These are phyloP conservation scores for Zaprionus camerounensis DNA, from an alignment of 1,140 invertebrate species.

Conservation along the genomic window DNA sequence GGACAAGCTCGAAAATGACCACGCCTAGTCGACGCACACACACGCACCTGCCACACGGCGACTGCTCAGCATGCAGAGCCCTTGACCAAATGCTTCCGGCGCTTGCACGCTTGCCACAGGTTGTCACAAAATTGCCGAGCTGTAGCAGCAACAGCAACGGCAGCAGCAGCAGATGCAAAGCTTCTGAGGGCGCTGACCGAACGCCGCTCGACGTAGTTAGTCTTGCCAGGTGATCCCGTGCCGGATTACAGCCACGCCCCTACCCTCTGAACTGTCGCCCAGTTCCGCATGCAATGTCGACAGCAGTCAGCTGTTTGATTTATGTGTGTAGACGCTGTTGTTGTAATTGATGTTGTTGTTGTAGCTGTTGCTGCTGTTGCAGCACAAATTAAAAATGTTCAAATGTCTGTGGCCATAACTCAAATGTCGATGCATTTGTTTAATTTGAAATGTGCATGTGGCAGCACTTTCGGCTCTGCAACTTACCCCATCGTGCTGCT, in stretches of 20 bases:
- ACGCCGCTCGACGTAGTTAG: no score
- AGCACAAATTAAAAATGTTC: conserved; percentile 76
- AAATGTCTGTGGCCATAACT: conserved; percentile 71
- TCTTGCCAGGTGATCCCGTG: conserved; percentile 41
- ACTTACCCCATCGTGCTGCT: conserved; percentile 11
- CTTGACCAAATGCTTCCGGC: conserved; percentile 71
- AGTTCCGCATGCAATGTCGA: conserved; percentile 56
- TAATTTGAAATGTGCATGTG: conserved; percentile 72
- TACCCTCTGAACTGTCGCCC: neutral
- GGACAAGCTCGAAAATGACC: conserved; percentile 61
- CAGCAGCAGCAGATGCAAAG: conserved; percentile 51
- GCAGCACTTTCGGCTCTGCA: conserved; percentile 53
- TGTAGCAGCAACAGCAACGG: conserved; percentile 22
- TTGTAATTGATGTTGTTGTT: conserved; percentile 22
- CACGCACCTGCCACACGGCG: conserved; percentile 12
- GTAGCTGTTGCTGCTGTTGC: conserved; percentile 37
- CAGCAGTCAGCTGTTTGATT: conserved; percentile 81
- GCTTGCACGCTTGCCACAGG: conserved; percentile 61
- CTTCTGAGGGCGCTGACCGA: conserved; percentile 43
- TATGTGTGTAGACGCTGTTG: conserved; percentile 44
- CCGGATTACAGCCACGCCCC: neutral
- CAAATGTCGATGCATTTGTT: conserved; percentile 79
- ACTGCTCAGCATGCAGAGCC: conserved; percentile 22
- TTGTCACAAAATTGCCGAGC: conserved; percentile 74
- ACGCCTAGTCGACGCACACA: conserved; percentile 27